Evolutionary conservation across 2,113 vertebrate genomes (phyloP), one percentile per base, ranked within the genome.

Genomic region (Heterotis niloticus): DNA sequence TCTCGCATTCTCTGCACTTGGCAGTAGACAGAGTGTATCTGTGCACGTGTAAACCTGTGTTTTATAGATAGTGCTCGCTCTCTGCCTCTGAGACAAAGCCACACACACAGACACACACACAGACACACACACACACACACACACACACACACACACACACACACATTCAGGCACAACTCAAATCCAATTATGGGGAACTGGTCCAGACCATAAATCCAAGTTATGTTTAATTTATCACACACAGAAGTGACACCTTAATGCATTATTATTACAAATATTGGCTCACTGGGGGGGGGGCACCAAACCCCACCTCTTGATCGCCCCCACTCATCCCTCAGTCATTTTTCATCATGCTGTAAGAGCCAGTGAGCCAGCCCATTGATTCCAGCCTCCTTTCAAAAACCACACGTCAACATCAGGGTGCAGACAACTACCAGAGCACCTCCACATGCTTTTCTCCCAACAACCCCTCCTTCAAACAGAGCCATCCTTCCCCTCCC

Each of bases 191-290:
- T 69, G 65, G 77, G 26, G 14, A 78, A 56, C 66, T 24, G 77
- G 26, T 18, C 26, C 70, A 14, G 20, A 70, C 20, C 56, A 71
- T 62, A 70, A 71, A 78, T 78, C 26, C 26, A 71, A 57, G 56
- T 62, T 84, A 90, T 90, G 89, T 89, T 89, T 92, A 93, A 94
- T 94, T 91, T 92, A 93, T 94, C 90, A 90, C 84, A 86, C 76
- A 17, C 83, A 80, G 83, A 44, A 1, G 83, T 84, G 93, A 92
- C 92, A 90, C 83, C 84, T 88, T 91, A 91, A 94, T 93, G 91
- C 87, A 91, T 91, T 92, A 91, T 87, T 88, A 87, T 91, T 91
- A 90, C 88, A 91, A 87, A 91, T 89, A 91, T 86, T 90, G 84
- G 86, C 84, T 77, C 86, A 90, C 82, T 85, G 72, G 44, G 82